Conservation (phyloP, 2,797 vertebrate genomes). For the Helostoma temminkii region DNA sequence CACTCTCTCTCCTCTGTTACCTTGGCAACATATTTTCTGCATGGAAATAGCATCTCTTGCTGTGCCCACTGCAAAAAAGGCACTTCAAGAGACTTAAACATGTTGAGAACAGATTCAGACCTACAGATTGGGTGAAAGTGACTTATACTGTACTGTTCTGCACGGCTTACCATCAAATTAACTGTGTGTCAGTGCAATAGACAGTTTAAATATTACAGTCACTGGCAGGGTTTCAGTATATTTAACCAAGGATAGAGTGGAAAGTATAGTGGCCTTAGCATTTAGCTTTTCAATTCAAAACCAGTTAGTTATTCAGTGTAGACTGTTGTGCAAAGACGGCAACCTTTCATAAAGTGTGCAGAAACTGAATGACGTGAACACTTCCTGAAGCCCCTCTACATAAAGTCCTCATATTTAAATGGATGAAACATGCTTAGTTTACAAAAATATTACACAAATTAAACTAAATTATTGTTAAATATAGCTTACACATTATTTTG, state of each 20-base stretch:
- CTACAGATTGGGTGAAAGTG: constrained; percentile 47
- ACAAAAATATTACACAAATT: background rate
- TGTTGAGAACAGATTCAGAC: constrained; percentile 56
- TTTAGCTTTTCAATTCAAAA: background rate
- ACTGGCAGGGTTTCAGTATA: constrained; percentile 35
- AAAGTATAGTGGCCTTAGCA: constrained; percentile 2
- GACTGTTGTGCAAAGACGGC: no score
- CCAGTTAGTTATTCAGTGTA: no score
- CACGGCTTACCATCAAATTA: constrained; percentile 40
- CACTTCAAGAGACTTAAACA: constrained; percentile 63
- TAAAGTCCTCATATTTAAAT: background rate
- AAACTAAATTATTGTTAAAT: background rate
- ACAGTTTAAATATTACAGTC: constrained; percentile 30
- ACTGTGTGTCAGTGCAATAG: constrained; percentile 32
- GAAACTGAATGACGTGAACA: background rate
- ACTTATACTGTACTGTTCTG: constrained; percentile 38
- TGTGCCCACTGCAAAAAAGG: constrained; percentile 53
- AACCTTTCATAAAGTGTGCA: background rate
- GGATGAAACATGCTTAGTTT: background rate
- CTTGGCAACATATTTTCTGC: constrained; percentile 88
- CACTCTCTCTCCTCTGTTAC: constrained; percentile 83
- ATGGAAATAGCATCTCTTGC: constrained; percentile 84
- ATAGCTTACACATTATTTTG: background rate
- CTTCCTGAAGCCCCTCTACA: background rate
- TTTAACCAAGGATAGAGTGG: constrained; percentile 16